These are phyloP conservation scores for Fabriciana adippe DNA, from an alignment of 2,888 invertebrate species.

Conservation along the genomic window DNA sequence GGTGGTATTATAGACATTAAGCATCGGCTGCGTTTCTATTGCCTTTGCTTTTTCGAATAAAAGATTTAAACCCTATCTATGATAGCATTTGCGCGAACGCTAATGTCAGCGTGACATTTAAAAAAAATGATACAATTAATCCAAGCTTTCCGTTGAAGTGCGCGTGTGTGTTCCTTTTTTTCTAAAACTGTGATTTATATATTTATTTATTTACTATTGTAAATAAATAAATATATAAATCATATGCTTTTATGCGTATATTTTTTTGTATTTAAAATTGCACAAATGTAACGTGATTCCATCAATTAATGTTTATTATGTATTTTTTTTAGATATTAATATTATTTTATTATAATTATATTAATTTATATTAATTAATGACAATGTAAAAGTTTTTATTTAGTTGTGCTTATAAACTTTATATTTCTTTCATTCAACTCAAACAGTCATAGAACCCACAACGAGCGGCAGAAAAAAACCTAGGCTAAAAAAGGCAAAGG, in stretches of 20 bases:
- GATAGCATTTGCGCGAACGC: slow-evolving; percentile 60
- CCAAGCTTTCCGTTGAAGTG: slow-evolving; percentile 1
- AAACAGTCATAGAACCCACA: neutral
- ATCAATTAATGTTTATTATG: too few species aligned
- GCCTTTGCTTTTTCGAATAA: slow-evolving; percentile 41
- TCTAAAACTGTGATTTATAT: neutral
- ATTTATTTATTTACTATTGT: neutral
- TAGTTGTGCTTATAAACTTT: too few species aligned
- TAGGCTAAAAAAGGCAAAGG: neutral
- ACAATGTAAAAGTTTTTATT: too few species aligned
- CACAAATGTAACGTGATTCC: too few species aligned
- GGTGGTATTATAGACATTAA: slow-evolving; percentile 58
- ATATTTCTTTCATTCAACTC: neutral
- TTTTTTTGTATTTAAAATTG: neutral
- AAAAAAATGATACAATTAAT: slow-evolving; percentile 51
- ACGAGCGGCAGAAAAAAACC: neutral
- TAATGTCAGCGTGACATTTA: slow-evolving; percentile 67
- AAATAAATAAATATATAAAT: too few species aligned
- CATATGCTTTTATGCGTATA: neutral
- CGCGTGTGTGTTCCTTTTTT: neutral
- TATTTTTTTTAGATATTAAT: too few species aligned
- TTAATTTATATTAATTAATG: too few species aligned
- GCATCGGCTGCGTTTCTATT: slow-evolving; percentile 39
- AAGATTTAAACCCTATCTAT: slow-evolving; percentile 63
- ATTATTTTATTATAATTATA: too few species aligned